phyloP scores from a whole-genome alignment of 2,113 vertebrate species.

The Tachysurus vachellii region DNA sequence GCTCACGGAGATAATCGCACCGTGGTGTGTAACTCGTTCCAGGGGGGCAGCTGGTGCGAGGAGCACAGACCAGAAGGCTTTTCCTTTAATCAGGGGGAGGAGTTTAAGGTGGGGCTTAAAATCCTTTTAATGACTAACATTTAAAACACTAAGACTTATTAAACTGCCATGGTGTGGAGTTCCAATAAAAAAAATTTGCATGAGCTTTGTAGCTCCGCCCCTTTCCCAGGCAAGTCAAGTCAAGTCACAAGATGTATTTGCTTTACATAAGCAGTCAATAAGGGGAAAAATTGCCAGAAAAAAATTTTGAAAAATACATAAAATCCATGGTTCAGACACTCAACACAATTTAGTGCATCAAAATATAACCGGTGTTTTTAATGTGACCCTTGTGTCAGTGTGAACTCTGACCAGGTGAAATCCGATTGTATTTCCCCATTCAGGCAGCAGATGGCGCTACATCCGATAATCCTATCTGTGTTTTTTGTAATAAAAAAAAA shows the following conservation, averaged over 20 bases:
- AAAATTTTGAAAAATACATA: background rate
- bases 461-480: background rate
- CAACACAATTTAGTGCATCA: background rate
- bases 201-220: background rate
- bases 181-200: background rate
- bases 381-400: background rate
- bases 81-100: slow-evolving; percentile 68
- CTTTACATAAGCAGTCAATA: background rate
- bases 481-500: background rate
- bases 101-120: slow-evolving; percentile 65
- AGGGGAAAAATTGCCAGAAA: background rate
- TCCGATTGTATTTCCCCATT: background rate
- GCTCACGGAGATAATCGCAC: slow-evolving; percentile 65
- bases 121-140: background rate
- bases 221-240: background rate
- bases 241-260: background rate
- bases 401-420: background rate
- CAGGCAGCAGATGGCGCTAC: background rate
- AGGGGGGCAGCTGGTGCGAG: slow-evolving; percentile 68
- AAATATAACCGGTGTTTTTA: background rate
- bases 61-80: slow-evolving; percentile 65
- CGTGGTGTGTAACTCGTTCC: slow-evolving; percentile 73
- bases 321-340: background rate
- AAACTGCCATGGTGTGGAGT: background rate
- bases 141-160: background rate